A percentile compares a stretch with the other conserved stretches of the same genome.
phyloP scores from a whole-genome alignment of 2,888 invertebrate species.

The Osedax frankpressi region DNA sequence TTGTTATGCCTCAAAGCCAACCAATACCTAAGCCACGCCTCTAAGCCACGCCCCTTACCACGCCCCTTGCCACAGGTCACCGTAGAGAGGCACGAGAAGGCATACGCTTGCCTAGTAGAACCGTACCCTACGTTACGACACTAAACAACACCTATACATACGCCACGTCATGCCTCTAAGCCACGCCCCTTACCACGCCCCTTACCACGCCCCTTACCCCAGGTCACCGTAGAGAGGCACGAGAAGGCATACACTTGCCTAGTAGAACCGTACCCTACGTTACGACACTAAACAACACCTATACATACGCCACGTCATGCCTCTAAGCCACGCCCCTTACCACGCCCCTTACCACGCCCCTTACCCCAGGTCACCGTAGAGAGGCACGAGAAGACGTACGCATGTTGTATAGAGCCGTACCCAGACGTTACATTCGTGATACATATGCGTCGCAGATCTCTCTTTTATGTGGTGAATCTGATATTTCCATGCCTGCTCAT shows the following conservation, averaged over 20 bases:
- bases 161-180: too few relatives aligned
- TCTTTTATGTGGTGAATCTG: conserved; percentile 27
- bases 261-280: conserved; percentile 40
- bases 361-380: conserved; percentile 48
- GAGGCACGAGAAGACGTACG: conserved; percentile 38
- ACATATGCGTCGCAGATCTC: conserved; percentile 27
- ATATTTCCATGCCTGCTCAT: conserved; percentile 29
- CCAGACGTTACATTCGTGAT: conserved; percentile 29
- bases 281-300: too few relatives aligned
- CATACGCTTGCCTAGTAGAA: conserved; percentile 39
- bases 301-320: too few relatives aligned
- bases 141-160: too few relatives aligned
- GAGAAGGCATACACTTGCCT: conserved; percentile 43
- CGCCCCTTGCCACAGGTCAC: conserved; percentile 21
- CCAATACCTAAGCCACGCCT: too few relatives aligned
- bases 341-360: too few relatives aligned
- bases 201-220: too few relatives aligned
- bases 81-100: conserved; percentile 45
- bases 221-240: conserved; percentile 42
- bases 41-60: too few relatives aligned
- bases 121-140: too few relatives aligned
- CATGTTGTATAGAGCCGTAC: conserved; percentile 42
- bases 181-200: too few relatives aligned
- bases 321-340: too few relatives aligned
- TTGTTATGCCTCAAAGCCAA: too few relatives aligned